Percentiles rank a stretch among this genome's conserved stretches.
Evolutionary conservation across 2,888 invertebrate genomes (phyloP).

Genomic region (Temnothorax rugatulus): DNA sequence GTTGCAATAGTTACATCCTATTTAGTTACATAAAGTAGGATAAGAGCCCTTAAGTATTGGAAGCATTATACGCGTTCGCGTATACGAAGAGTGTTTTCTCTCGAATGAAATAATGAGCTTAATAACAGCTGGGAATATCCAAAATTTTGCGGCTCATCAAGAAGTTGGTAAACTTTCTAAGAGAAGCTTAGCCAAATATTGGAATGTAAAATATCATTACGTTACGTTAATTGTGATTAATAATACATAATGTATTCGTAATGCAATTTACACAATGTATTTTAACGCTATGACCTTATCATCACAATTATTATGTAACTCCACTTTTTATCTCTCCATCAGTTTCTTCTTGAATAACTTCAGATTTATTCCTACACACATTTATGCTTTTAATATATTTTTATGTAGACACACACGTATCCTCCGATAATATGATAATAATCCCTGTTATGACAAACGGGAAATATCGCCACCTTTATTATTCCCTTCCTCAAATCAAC

Average conservation of each 20-base stretch:
- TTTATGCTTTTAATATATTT: conserved; percentile 3
- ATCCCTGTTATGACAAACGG: conserved; percentile 21
- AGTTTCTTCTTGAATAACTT: neutral
- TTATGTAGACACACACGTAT: neutral
- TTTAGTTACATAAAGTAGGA: conserved; percentile 67
- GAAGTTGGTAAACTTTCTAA: neutral
- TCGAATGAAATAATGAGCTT: conserved; percentile 44
- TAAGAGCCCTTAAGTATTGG: conserved; percentile 70
- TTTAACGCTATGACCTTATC: neutral
- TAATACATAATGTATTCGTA: too few species aligned
- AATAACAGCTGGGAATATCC: conserved; percentile 31
- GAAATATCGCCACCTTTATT: conserved; percentile 24
- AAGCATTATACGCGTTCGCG: conserved; percentile 67
- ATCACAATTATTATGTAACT: neutral
- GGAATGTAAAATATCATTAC: neutral
- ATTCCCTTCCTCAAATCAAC: conserved; percentile 14
- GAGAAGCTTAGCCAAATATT: neutral
- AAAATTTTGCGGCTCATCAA: neutral
- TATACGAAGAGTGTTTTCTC: conserved; percentile 54
- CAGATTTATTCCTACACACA: neutral
- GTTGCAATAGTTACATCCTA: conserved; percentile 70
- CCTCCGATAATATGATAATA: conserved; percentile 13
- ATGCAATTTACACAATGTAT: neutral
- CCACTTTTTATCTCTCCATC: neutral
- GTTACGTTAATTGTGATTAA: neutral